phyloP scores from a whole-genome alignment of 2,797 vertebrate species.

The Octomys mimax region DNA sequence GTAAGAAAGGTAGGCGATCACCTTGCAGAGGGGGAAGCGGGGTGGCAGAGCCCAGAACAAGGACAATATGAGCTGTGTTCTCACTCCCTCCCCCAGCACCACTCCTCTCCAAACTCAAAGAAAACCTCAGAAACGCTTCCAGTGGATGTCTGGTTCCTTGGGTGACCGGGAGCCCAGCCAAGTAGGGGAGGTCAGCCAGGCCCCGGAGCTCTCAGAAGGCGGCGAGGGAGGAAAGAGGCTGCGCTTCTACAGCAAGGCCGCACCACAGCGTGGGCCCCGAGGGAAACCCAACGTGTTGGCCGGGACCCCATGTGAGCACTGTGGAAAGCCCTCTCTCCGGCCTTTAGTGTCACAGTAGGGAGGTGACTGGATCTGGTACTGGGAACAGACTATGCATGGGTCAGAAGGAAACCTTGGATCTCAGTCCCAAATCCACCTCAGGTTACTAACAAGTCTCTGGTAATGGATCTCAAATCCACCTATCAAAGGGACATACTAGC shows the following conservation, averaged over 20 bases:
- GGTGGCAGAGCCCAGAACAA: not conserved
- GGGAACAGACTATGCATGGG: not conserved
- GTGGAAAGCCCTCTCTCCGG: not conserved
- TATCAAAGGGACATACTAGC: not conserved
- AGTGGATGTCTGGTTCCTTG: conserved; percentile 56
- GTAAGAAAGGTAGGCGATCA: not conserved
- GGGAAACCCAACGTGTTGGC: not conserved
- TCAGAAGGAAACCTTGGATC: not conserved
- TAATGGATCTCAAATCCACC: not conserved
- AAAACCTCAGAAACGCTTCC: conserved; percentile 54
- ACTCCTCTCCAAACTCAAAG: conserved; percentile 36
- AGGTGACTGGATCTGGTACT: rapidly evolving
- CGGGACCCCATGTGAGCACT: rapidly evolving
- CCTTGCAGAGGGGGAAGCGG: too few relatives aligned
- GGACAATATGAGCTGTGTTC: not conserved
- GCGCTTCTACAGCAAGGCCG: not conserved
- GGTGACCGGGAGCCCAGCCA: conserved; percentile 57
- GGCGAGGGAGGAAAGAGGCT: not conserved
- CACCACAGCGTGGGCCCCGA: not conserved
- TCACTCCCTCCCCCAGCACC: not conserved
- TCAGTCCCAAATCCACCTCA: not conserved
- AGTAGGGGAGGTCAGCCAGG: not conserved
- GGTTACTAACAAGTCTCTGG: not conserved
- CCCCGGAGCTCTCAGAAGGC: not conserved
- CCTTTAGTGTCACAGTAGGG: not conserved